A percentile compares a stretch with the other conserved stretches of the same genome.
These are phyloP conservation scores for Squalus acanthias DNA, from an alignment of 2,797 vertebrate species.

Conservation along the genomic window DNA sequence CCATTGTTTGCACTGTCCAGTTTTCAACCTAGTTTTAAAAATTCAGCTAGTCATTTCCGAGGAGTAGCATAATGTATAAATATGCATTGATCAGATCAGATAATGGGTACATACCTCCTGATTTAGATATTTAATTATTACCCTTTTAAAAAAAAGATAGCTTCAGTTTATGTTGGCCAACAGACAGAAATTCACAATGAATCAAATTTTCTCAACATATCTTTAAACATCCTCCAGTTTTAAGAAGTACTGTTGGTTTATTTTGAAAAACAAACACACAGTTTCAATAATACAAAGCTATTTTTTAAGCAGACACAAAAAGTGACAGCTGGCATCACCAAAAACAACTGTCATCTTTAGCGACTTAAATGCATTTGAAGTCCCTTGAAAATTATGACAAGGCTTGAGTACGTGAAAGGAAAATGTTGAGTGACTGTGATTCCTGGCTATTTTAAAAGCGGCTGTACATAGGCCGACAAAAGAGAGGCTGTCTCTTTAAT, in stretches of 20 bases:
- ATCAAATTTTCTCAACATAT: constrained; percentile 17
- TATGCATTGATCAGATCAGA: constrained; percentile 18
- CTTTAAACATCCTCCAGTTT: constrained; percentile 26
- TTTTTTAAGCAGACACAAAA: constrained; percentile 28
- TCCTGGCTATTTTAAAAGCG: constrained; percentile 33
- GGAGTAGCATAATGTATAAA: neutral
- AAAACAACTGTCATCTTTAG: constrained; percentile 38
- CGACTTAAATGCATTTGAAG: constrained; percentile 33
- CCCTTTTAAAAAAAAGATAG: neutral
- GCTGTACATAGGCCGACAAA: constrained; percentile 29
- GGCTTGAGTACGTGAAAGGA: constrained; percentile 36
- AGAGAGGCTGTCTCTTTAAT: constrained; percentile 36
- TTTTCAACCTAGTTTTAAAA: constrained; percentile 10
- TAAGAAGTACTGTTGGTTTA: constrained; percentile 14
- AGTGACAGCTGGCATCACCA: constrained; percentile 37
- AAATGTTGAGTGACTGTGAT: constrained; percentile 35
- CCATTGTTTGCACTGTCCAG: neutral
- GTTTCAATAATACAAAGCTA: constrained; percentile 27
- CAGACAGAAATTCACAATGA: constrained; percentile 19
- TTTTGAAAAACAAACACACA: constrained; percentile 4
- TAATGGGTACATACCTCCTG: neutral
- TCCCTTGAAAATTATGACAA: constrained; percentile 39
- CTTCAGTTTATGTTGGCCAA: constrained; percentile 9
- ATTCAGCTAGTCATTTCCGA: neutral
- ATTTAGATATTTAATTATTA: neutral